Base-by-base conservation (phyloP, 1,140 invertebrate genomes). In the Halyomorpha halys region DNA sequence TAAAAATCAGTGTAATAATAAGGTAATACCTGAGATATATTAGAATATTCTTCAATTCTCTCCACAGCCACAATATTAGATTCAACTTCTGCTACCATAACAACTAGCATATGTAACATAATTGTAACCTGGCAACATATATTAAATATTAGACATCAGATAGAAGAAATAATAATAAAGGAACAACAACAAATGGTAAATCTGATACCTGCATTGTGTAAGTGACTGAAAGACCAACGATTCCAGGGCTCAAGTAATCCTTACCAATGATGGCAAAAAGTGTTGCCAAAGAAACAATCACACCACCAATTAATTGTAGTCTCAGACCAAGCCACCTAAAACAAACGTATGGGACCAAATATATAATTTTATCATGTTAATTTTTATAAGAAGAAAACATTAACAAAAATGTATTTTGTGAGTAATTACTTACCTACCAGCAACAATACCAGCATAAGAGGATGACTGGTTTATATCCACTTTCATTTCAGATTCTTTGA, bases 11-110 rank as follows among this genome's bases (percentile, higher is more conserved):
- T 30, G 8, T 30, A 3, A 30, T 30, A 30, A 49, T 49, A 49
- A n/a, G 15, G 34, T 39, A 11, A 9, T 39, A 39, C 81, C 72
- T 85, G 83, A 63, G 81, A 78, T 0, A 89, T 89, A 74, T 96
- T 90, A 2, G 89, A 85, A 73, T 98, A 98, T 73, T 98, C 95
- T 73, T 94, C 94, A 67, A 99, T 93, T 75, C 96, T 84, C 76
- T 99, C 96, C 1, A 98, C 94, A n/a, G 94, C 91, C 0, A 98
- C 95, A 68, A 98, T 97, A 73, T 98, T 97, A 0, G 93, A 96
- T 61, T 98, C 96, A 30, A 98, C 86, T 71, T 98, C 94, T 8
- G 91, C 91, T 0, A 91, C 91, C 93, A 97, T 97, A 66, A 94
- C 79, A 11, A 99, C 94, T 65, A 97, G 77, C 94, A 92, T 96